phyloP scores from a whole-genome alignment of 1,140 invertebrate genomes.

The Papilio dardanus region DNA sequence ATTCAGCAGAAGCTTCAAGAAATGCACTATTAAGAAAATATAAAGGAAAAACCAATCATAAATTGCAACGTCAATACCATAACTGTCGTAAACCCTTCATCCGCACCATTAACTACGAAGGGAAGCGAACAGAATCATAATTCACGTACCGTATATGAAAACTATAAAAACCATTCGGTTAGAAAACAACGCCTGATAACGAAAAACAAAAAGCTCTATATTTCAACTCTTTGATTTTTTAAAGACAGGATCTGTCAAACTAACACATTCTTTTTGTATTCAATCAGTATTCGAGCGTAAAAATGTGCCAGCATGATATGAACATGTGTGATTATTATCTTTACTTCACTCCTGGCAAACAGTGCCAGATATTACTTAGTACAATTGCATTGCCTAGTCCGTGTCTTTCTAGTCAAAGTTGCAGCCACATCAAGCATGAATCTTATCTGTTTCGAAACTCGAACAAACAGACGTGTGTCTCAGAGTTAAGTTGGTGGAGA shows the following conservation, averaged over 20 bases:
- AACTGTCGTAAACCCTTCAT: neutral
- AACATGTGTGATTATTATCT: neutral
- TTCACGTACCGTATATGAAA: slow-evolving; percentile 20
- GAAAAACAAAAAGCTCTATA: slow-evolving; percentile 27
- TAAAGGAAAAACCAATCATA: slow-evolving; percentile 27
- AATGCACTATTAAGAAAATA: slow-evolving; percentile 16
- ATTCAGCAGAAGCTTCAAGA: neutral
- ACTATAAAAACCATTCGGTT: slow-evolving; percentile 31
- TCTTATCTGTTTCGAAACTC: slow-evolving; percentile 25
- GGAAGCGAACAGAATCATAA: slow-evolving; percentile 28
- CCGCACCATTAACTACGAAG: slow-evolving; percentile 28
- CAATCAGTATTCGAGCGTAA: neutral
- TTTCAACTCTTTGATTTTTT: neutral
- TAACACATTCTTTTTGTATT: neutral
- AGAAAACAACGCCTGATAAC: slow-evolving; percentile 21
- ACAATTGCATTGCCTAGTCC: neutral
- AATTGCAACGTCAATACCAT: slow-evolving; percentile 19
- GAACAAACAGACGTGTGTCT: slow-evolving; percentile 27
- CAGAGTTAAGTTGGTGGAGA: slow-evolving; percentile 11
- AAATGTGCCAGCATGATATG: neutral
- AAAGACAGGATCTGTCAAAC: neutral
- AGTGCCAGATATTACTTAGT: neutral
- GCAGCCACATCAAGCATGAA: neutral
- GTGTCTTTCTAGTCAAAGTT: neutral
- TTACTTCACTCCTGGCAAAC: neutral